phyloP scores from a whole-genome alignment of 2,113 vertebrate genomes.

The Gasterosteus nipponicus region DNA sequence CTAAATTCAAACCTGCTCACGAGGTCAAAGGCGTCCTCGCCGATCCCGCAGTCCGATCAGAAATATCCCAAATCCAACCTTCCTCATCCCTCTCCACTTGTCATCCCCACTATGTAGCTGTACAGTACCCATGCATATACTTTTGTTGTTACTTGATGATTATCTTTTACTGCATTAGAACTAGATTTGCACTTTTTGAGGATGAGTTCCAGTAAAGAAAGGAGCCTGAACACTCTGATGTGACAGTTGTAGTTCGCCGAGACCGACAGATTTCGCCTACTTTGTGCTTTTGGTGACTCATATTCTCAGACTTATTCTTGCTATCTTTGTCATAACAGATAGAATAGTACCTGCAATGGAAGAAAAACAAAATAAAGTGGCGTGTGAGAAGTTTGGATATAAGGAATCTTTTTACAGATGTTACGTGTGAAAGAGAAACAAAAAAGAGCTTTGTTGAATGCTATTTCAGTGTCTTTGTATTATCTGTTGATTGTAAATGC shows the following conservation, averaged over 20 bases:
- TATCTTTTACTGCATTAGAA: conserved; percentile 73
- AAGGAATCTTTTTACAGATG: conserved; percentile 62
- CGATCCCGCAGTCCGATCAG: conserved; percentile 33
- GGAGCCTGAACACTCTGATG: conserved; percentile 61
- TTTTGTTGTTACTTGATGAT: conserved; percentile 70
- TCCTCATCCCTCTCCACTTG: conserved; percentile 12
- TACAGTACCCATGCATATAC: conserved; percentile 78
- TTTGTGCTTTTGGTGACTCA: conserved; percentile 56
- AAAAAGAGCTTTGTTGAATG: conserved; percentile 47
- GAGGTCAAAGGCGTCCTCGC: conserved; percentile 15
- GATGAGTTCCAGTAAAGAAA: conserved; percentile 65
- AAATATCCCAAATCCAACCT: conserved; percentile 29
- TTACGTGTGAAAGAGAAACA: conserved; percentile 57
- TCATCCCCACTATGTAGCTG: conserved; percentile 63
- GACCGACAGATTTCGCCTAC: conserved; percentile 50
- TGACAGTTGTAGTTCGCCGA: conserved; percentile 48
- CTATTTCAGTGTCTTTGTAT: conserved; percentile 65
- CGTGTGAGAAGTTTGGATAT: conserved; percentile 39
- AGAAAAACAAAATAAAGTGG: conserved; percentile 12
- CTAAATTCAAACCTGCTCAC: conserved; percentile 73
- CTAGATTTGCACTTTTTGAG: conserved; percentile 80
- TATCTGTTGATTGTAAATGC: conserved; percentile 70
- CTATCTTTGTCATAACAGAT: conserved; percentile 34
- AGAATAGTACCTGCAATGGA: conserved; percentile 35
- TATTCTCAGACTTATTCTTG: conserved; percentile 41